phyloP scores from a whole-genome alignment of 2,113 vertebrate genomes.

The Tricholaema leucomelas region DNA sequence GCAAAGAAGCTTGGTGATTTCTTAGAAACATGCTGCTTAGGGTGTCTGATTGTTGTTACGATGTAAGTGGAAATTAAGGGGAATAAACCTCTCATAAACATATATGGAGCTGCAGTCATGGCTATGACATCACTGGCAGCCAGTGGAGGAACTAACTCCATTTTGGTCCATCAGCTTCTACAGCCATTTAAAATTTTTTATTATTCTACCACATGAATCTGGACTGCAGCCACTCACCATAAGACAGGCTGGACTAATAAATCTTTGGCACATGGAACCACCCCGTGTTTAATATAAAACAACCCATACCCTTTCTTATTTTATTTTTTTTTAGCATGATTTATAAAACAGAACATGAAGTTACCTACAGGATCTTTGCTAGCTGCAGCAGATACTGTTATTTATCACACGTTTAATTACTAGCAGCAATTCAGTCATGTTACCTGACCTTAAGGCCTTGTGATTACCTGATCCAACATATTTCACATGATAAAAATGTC shows the following conservation, averaged over 20 bases:
- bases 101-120: neutral
- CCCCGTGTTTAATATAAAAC: slow-evolving; percentile 54
- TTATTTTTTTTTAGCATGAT: slow-evolving; percentile 41
- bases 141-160: slow-evolving; percentile 35
- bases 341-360: slow-evolving; percentile 60
- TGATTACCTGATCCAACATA: slow-evolving; percentile 53
- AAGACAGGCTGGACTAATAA: slow-evolving; percentile 67
- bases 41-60: neutral
- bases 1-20: neutral
- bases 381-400: slow-evolving; percentile 18
- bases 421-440: slow-evolving; percentile 41
- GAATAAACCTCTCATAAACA: slow-evolving; percentile 51
- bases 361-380: slow-evolving; percentile 49
- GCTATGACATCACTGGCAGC: slow-evolving; percentile 54
- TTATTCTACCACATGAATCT: slow-evolving; percentile 67
- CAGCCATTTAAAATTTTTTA: slow-evolving; percentile 50
- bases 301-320: neutral
- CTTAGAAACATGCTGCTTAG: neutral
- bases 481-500: slow-evolving; percentile 54
- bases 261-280: slow-evolving; percentile 63
- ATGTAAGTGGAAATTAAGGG: slow-evolving; percentile 30
- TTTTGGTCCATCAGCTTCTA: slow-evolving; percentile 55
- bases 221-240: slow-evolving; percentile 60
- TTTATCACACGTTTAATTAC: slow-evolving; percentile 49
- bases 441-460: slow-evolving; percentile 48